Percentiles rank a stretch among this genome's conserved stretches.
phyloP scores from a whole-genome alignment of 1,140 invertebrate genomes.

The Drosophila leontia region DNA sequence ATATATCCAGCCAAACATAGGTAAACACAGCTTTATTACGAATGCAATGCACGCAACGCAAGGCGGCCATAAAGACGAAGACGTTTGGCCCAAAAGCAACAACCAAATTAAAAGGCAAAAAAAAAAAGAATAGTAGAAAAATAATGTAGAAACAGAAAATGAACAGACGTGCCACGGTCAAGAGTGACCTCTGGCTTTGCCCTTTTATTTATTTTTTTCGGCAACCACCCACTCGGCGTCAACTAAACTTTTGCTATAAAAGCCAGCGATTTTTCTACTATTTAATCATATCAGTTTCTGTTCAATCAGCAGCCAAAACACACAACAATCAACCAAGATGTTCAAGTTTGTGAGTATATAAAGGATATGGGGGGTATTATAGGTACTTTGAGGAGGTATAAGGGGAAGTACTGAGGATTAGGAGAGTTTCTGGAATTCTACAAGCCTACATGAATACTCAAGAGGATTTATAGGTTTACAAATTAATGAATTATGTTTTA shows the following conservation, averaged over 20 bases:
- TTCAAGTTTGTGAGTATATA: constrained; percentile 82
- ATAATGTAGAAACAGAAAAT: constrained; percentile 21
- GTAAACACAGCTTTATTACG: constrained; percentile 50
- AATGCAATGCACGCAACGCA: constrained; percentile 67
- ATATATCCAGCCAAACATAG: constrained; percentile 8
- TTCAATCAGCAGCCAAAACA: constrained; percentile 55
- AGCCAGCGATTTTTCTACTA: constrained; percentile 34
- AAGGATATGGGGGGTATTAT: not conserved
- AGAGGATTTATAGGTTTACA: not conserved
- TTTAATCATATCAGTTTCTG: constrained; percentile 75
- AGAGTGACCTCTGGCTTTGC: constrained; percentile 24
- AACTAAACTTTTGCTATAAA: constrained; percentile 56
- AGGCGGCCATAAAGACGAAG: constrained; percentile 69
- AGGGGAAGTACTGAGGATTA: not conserved
- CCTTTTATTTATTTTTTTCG: constrained; percentile 8
- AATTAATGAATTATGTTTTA: too few relatives aligned
- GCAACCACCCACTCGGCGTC: constrained; percentile 11
- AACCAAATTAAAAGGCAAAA: constrained; percentile 60
- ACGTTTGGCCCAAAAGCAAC: constrained; percentile 61
- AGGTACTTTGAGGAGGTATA: not conserved
- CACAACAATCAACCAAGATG: constrained; percentile 66
- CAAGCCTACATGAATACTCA: not conserved
- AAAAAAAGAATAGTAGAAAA: constrained; percentile 26
- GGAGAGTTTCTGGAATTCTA: too few relatives aligned
- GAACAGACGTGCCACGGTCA: constrained; percentile 69